These are phyloP conservation scores for Daphoenositta chrysoptera DNA, from an alignment of 2,113 vertebrate species.

Conservation along the genomic window DNA sequence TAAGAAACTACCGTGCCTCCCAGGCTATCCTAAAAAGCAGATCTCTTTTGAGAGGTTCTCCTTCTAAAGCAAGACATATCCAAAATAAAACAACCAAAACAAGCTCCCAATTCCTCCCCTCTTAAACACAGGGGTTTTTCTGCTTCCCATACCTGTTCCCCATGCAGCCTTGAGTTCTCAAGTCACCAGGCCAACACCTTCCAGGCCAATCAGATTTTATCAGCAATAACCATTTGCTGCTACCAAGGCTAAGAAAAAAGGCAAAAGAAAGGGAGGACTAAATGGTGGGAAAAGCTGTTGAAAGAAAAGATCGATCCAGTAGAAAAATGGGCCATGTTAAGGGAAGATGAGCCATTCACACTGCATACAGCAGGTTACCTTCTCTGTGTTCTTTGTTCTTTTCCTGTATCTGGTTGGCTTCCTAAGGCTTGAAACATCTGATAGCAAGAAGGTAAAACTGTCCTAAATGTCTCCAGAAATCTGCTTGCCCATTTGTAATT, in stretches of 20 bases:
- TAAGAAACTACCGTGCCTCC: background rate
- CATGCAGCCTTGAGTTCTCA: background rate
- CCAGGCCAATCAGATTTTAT: background rate
- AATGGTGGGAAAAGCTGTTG: background rate
- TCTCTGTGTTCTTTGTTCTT: background rate
- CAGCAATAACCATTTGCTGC: background rate
- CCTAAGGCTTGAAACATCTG: slow-evolving; percentile 1
- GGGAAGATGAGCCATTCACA: background rate
- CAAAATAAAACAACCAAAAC: background rate
- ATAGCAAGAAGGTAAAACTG: slow-evolving; percentile 28
- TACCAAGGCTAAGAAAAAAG: background rate
- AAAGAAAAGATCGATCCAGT: background rate
- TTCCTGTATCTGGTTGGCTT: background rate
- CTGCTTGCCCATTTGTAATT: slow-evolving; percentile 53
- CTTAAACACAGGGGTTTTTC: background rate
- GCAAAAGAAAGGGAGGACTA: background rate
- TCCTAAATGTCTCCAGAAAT: slow-evolving; percentile 54
- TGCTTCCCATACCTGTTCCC: background rate
- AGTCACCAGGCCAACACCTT: background rate
- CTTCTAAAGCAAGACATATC: background rate
- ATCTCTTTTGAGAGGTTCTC: background rate
- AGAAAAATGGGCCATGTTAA: background rate
- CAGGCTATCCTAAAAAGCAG: background rate
- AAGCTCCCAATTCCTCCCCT: rapidly evolving
- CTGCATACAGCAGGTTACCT: background rate